Evolutionary conservation across 2,888 invertebrate genomes (phyloP).

Genomic region (Cosmorhoe ocellata): DNA sequence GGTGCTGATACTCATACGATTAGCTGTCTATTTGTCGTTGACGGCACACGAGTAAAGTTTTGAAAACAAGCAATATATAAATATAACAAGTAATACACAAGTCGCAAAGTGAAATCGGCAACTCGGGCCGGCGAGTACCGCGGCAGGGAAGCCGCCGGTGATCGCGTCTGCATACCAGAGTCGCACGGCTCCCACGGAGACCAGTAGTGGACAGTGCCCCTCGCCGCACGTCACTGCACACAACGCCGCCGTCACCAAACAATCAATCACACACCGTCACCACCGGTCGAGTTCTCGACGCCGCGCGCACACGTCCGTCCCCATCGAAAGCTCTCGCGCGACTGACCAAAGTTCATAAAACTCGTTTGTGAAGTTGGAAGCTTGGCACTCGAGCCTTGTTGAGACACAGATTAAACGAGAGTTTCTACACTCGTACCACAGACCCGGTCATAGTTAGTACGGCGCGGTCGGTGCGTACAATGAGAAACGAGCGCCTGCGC

Average conservation of each 20-base stretch:
- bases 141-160: neutral
- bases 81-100: neutral
- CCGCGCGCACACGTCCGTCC: conserved; percentile 38
- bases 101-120: conserved; percentile 10
- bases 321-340: conserved; percentile 43
- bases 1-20: too few relatives aligned
- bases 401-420: conserved; percentile 34
- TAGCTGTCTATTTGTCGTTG: too few relatives aligned
- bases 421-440: conserved; percentile 4
- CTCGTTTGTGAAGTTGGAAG: conserved; percentile 30
- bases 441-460: conserved; percentile 3
- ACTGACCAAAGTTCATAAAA: conserved; percentile 42
- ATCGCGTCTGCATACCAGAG: conserved; percentile 56
- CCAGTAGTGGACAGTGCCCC: conserved; percentile 44
- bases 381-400: conserved; percentile 45
- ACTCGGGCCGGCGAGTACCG: neutral
- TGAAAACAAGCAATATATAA: too few relatives aligned
- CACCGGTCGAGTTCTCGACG: too few relatives aligned
- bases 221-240: conserved; percentile 53
- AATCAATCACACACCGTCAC: conserved; percentile 53
- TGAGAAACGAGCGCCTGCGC: conserved; percentile 70
- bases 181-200: conserved; percentile 61
- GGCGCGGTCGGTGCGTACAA: conserved; percentile 51
- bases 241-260: conserved; percentile 43
- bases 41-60: too few relatives aligned